Evolutionary conservation across 1,140 invertebrate species (phyloP).

Genomic region (Brachionus calyciflorus): DNA sequence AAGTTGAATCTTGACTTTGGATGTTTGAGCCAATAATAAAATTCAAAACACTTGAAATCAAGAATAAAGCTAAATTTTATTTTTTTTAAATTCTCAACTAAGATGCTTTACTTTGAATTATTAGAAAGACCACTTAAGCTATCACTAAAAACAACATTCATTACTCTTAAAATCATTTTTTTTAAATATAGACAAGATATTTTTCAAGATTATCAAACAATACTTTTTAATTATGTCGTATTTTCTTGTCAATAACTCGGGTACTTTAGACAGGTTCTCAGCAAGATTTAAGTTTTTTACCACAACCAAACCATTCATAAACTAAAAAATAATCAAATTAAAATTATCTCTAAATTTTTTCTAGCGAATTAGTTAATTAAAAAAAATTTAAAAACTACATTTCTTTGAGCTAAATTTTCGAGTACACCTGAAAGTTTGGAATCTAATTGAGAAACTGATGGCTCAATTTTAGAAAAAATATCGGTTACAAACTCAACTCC

Average conservation of each 20-base stretch:
- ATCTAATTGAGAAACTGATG: not conserved
- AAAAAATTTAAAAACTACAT: not conserved
- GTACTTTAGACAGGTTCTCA: not conserved
- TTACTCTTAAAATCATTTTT: not conserved
- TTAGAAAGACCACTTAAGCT: not conserved
- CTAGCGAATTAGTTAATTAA: too few relatives aligned
- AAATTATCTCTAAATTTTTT: not conserved
- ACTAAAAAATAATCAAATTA: not conserved
- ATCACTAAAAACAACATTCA: not conserved
- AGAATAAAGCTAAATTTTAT: not conserved
- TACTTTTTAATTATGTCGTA: slow-evolving; percentile 11
- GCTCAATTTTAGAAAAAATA: not conserved
- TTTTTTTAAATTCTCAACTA: not conserved
- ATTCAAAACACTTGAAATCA: not conserved
- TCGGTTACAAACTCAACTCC: not conserved
- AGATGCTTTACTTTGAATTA: not conserved
- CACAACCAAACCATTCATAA: not conserved
- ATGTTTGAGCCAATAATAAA: not conserved
- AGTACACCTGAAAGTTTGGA: not conserved
- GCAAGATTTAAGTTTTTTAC: not conserved
- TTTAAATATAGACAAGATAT: too few relatives aligned
- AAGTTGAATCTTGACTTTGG: not conserved
- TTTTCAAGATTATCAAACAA: not conserved
- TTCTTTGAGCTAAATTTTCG: not conserved
- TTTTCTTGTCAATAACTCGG: not conserved